Evolutionary conservation across 2,113 vertebrate species (phyloP).

Genomic region (Nerophis ophidion): DNA sequence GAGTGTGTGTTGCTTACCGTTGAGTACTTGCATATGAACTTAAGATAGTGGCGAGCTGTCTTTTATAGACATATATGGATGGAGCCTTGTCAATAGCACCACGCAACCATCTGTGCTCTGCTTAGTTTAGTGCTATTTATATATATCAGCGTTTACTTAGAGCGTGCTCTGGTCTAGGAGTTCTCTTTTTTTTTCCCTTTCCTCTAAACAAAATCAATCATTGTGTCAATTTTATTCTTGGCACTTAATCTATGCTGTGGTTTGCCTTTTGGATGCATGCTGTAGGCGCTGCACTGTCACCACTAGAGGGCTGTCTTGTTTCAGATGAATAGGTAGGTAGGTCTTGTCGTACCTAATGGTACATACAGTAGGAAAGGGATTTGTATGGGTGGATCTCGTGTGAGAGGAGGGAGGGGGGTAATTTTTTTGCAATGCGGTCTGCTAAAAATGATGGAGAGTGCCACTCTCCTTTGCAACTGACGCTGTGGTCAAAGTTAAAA

Average conservation of each 20-base stretch:
- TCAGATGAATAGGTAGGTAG: too few relatives aligned
- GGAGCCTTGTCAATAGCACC: slow-evolving; percentile 53
- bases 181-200: slow-evolving; percentile 18
- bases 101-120: slow-evolving; percentile 58
- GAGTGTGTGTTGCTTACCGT: slow-evolving; percentile 1
- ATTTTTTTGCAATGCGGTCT: too few relatives aligned
- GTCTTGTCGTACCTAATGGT: too few relatives aligned
- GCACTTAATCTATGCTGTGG: slow-evolving; percentile 14
- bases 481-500: too few relatives aligned
- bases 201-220: slow-evolving; percentile 44
- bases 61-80: slow-evolving; percentile 48
- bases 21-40: slow-evolving; percentile 30
- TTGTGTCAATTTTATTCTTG: slow-evolving; percentile 25
- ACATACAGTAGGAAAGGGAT: too few relatives aligned
- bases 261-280: slow-evolving; percentile 7
- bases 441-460: too few relatives aligned
- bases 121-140: slow-evolving; percentile 48
- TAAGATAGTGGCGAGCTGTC: slow-evolving; percentile 27
- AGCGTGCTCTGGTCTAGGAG: slow-evolving; percentile 30
- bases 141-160: slow-evolving; percentile 32
- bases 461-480: too few relatives aligned
- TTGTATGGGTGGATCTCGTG: too few relatives aligned
- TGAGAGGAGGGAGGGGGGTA: too few relatives aligned
- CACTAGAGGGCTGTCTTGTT: slow-evolving; percentile 44
- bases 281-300: neutral